A percentile compares a stretch with the other conserved stretches of the same genome.
Conservation (phyloP, 2,888 invertebrate genomes). For the Galerucella calmariensis region DNA sequence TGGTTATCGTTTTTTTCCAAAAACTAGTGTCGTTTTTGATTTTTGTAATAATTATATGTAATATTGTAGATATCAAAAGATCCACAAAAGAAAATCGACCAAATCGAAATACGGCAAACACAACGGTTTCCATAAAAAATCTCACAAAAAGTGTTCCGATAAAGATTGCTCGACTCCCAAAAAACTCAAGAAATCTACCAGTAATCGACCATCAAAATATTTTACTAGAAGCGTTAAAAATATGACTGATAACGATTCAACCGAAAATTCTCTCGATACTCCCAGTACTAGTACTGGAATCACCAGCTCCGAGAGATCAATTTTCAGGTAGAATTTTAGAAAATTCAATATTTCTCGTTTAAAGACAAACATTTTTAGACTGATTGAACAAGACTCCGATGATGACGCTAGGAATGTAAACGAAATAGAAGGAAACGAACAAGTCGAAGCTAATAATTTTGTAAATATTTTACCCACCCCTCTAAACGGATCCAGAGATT, state of each 20-base stretch:
- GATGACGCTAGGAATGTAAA: constrained; percentile 64
- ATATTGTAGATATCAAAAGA: constrained; percentile 29
- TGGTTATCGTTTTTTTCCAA: no score
- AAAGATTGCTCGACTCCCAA: constrained; percentile 15
- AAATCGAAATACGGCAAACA: constrained; percentile 49
- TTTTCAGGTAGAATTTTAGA: constrained; percentile 48
- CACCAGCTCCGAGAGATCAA: constrained; percentile 56
- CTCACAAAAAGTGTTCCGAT: constrained; percentile 40
- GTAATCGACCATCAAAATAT: constrained; percentile 51
- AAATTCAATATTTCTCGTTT: not conserved
- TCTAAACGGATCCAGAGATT: constrained; percentile 68
- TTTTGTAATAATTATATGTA: not conserved
- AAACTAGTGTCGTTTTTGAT: not conserved
- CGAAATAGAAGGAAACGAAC: constrained; percentile 32
- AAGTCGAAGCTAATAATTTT: constrained; percentile 62
- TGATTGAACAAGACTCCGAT: constrained; percentile 71
- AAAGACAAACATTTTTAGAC: constrained; percentile 50
- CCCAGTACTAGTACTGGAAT: constrained; percentile 77
- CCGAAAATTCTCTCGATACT: constrained; percentile 66
- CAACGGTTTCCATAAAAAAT: constrained; percentile 44
- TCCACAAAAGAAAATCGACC: constrained; percentile 50
- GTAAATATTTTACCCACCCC: constrained; percentile 72
- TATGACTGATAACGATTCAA: constrained; percentile 54
- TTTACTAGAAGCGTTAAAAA: constrained; percentile 55
- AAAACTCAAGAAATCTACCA: constrained; percentile 36